Evolutionary conservation across 2,113 vertebrate genomes (phyloP).

Genomic region (Phycodurus eques): DNA sequence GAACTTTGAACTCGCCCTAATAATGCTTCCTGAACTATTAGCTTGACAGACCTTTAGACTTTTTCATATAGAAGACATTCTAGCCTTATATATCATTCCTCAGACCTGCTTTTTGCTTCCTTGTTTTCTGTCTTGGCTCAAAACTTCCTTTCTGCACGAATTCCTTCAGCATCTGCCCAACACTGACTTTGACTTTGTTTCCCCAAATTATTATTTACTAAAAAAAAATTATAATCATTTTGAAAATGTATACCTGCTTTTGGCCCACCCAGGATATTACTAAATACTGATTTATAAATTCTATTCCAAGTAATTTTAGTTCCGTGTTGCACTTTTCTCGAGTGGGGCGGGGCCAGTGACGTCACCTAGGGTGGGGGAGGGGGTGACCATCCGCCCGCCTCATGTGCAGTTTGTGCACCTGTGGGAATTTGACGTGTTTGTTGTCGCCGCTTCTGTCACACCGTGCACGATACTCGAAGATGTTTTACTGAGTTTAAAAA

Average conservation of each 20-base stretch:
- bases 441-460: not conserved
- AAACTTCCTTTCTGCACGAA: too few relatives aligned
- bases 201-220: too few relatives aligned
- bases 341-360: slow-evolving; percentile 51
- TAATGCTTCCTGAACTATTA: not conserved
- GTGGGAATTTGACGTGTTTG: not conserved
- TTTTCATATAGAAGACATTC: too few relatives aligned
- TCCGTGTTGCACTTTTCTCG: slow-evolving; percentile 52
- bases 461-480: not conserved
- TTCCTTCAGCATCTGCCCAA: too few relatives aligned
- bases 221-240: too few relatives aligned
- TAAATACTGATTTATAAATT: not conserved
- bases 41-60: too few relatives aligned
- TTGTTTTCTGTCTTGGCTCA: too few relatives aligned
- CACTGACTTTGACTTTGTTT: too few relatives aligned
- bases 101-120: too few relatives aligned
- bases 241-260: too few relatives aligned
- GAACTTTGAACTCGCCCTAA: slow-evolving; percentile 24
- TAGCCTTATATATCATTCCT: too few relatives aligned
- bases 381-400: slow-evolving; percentile 4
- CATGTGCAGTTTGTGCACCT: not conserved
- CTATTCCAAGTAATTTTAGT: not conserved
- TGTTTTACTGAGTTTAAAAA: not conserved
- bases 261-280: too few relatives aligned
- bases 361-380: slow-evolving; percentile 49